These are phyloP conservation scores for Zonotrichia albicollis DNA, from an alignment of 2,797 vertebrate species.

Conservation along the genomic window DNA sequence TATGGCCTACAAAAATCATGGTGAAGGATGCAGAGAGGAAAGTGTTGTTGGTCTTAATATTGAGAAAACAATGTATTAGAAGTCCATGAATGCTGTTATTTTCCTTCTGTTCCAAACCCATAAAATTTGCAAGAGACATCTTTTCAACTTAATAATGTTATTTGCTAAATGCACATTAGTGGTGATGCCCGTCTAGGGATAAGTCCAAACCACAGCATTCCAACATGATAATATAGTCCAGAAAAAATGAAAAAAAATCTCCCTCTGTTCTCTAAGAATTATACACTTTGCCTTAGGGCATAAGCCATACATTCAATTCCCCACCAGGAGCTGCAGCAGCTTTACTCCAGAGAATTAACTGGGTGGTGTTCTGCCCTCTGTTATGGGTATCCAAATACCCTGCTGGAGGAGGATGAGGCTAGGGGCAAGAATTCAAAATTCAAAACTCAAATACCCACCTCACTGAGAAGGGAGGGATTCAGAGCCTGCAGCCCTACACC, in stretches of 20 bases:
- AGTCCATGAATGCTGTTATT: not conserved
- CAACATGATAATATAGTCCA: not conserved
- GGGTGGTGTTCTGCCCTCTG: not conserved
- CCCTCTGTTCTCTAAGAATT: slow-evolving; percentile 18
- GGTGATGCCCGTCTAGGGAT: slow-evolving; percentile 3
- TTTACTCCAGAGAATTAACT: not conserved
- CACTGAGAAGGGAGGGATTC: not conserved
- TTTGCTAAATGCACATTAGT: slow-evolving; percentile 12
- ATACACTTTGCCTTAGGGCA: slow-evolving; percentile 32
- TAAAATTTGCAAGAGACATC: not conserved
- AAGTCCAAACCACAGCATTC: not conserved
- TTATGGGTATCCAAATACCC: not conserved
- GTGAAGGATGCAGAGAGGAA: not conserved
- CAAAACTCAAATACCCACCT: not conserved
- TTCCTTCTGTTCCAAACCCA: slow-evolving; percentile 5
- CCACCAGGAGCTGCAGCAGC: not conserved
- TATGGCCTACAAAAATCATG: not conserved
- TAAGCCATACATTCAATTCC: not conserved
- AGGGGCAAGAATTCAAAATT: not conserved
- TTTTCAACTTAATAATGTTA: slow-evolving; percentile 14
- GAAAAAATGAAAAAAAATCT: not conserved
- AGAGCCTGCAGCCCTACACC: not conserved
- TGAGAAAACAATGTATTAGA: not conserved
- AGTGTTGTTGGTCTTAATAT: not conserved
- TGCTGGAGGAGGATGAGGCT: not conserved